phyloP scores from a whole-genome alignment of 37 sponge, comb jelly and placozoan species.

The Oopsacas minuta region DNA sequence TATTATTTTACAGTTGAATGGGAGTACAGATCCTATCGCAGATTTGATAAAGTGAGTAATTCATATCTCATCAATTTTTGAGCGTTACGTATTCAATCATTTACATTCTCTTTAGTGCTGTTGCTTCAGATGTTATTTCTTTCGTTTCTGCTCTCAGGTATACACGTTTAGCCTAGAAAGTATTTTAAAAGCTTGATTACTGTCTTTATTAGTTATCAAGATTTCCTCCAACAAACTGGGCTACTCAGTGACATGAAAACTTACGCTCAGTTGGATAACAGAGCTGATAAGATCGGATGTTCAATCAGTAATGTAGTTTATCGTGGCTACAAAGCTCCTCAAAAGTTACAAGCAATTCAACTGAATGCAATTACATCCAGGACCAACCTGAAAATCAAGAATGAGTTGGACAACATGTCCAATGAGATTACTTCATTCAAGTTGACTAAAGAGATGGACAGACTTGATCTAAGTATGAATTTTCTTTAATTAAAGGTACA shows the following conservation, averaged over 20 bases:
- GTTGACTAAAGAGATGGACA: conserved; percentile 54
- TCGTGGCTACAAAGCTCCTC: conserved; percentile 35
- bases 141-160: conserved; percentile 58
- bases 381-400: conserved; percentile 36
- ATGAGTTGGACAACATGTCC: conserved; percentile 45
- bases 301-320: conserved; percentile 44
- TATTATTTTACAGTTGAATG: conserved; percentile 31
- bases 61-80: background rate
- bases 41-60: conserved; percentile 52
- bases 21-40: conserved; percentile 65
- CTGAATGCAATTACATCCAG: conserved; percentile 52
- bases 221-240: conserved; percentile 52
- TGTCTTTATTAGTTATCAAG: conserved; percentile 42
- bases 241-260: conserved; percentile 39
- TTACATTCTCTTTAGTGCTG: conserved; percentile 35
- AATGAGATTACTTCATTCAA: conserved; percentile 39
- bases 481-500: background rate
- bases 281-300: conserved; percentile 52
- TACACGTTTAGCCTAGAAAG: background rate
- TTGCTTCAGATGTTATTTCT: conserved; percentile 54
- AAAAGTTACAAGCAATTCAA: conserved; percentile 24
- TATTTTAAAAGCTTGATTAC: background rate
- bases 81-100: too few relatives aligned
- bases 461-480: conserved; percentile 53
- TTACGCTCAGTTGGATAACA: conserved; percentile 41